phyloP scores from a whole-genome alignment of 2,888 invertebrate genomes.

The Drosophila paranaensis region DNA sequence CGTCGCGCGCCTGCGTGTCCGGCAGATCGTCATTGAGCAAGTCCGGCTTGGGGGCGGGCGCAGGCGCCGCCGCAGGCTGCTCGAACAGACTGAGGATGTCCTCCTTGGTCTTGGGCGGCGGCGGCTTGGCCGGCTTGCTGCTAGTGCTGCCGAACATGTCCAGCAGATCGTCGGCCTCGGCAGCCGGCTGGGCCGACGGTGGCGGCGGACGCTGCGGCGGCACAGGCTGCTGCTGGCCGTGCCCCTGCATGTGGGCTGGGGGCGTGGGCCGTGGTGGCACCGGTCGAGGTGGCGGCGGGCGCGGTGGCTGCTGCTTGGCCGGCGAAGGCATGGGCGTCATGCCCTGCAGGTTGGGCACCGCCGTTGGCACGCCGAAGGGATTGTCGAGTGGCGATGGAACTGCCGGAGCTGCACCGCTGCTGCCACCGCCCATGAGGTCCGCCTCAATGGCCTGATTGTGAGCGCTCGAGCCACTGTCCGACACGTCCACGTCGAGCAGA shows the following conservation, averaged over 20 bases:
- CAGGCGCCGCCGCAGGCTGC: conserved; percentile 77
- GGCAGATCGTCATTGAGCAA: conserved; percentile 87
- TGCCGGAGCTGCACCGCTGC: conserved; percentile 25
- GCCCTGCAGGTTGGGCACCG: conserved; percentile 84
- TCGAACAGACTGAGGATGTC: conserved; percentile 87
- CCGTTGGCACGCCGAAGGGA: conserved; percentile 84
- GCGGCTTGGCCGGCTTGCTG: conserved; percentile 86
- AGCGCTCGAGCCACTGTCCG: conserved; percentile 84
- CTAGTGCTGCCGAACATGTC: conserved; percentile 84
- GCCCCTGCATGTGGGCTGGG: conserved; percentile 71
- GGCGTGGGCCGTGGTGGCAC: conserved; percentile 82
- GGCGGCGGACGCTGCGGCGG: conserved; percentile 82
- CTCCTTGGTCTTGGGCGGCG: conserved; percentile 86
- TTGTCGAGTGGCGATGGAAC: conserved; percentile 71
- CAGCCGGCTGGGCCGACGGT: conserved; percentile 49
- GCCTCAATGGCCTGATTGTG: conserved; percentile 78
- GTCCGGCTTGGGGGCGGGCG: conserved; percentile 85
- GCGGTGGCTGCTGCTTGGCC: conserved; percentile 85
- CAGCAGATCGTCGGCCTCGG: conserved; percentile 86
- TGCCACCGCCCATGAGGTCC: conserved; percentile 74
- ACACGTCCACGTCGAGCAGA: conserved; percentile 89
- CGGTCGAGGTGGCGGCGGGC: conserved; percentile 85
- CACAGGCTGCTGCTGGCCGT: conserved; percentile 51
- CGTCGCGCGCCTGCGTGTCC: conserved; percentile 58
- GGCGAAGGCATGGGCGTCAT: conserved; percentile 86